Evolutionary conservation across 2,797 vertebrate species (phyloP).

Genomic region (Podarcis siculus): DNA sequence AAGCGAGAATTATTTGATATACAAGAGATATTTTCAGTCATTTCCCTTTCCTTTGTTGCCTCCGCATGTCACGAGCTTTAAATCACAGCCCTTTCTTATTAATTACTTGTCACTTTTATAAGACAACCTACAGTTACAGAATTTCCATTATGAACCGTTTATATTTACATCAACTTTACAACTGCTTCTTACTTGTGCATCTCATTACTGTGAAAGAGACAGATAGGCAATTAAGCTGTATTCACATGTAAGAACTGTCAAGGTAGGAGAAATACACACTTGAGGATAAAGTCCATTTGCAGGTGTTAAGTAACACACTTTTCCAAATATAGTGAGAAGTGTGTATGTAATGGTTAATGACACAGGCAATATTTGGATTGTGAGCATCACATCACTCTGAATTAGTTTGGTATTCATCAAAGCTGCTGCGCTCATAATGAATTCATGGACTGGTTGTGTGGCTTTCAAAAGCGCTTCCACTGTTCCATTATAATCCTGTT

Average conservation of each 20-base stretch:
- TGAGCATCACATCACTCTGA: slow-evolving; percentile 60
- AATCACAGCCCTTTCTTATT: slow-evolving; percentile 47
- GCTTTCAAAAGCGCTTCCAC: slow-evolving; percentile 55
- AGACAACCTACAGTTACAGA: slow-evolving; percentile 51
- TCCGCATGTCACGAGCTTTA: slow-evolving; percentile 16
- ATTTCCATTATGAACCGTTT: slow-evolving; percentile 57
- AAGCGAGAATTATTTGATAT: slow-evolving; percentile 25
- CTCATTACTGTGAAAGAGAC: slow-evolving; percentile 57
- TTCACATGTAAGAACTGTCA: slow-evolving; percentile 47
- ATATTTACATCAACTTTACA: slow-evolving; percentile 59
- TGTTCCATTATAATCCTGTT: slow-evolving; percentile 46
- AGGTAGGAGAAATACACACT: slow-evolving; percentile 25
- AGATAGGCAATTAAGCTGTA: slow-evolving; percentile 65
- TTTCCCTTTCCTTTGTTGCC: slow-evolving; percentile 27
- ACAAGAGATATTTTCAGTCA: slow-evolving; percentile 2
- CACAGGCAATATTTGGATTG: slow-evolving; percentile 45
- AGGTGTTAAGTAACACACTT: slow-evolving; percentile 21
- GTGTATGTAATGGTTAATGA: slow-evolving; percentile 58
- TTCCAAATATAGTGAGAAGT: slow-evolving; percentile 36
- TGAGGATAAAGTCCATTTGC: slow-evolving; percentile 36
- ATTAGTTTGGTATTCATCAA: slow-evolving; percentile 68
- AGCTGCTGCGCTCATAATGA: slow-evolving; percentile 57
- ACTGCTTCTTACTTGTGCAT: slow-evolving; percentile 42
- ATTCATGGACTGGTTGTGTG: slow-evolving; percentile 43
- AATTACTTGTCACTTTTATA: slow-evolving; percentile 55